Percentiles rank a stretch among this genome's conserved stretches.
Conservation (phyloP, 2,888 invertebrate genomes). For the Drosophila siamana region DNA sequence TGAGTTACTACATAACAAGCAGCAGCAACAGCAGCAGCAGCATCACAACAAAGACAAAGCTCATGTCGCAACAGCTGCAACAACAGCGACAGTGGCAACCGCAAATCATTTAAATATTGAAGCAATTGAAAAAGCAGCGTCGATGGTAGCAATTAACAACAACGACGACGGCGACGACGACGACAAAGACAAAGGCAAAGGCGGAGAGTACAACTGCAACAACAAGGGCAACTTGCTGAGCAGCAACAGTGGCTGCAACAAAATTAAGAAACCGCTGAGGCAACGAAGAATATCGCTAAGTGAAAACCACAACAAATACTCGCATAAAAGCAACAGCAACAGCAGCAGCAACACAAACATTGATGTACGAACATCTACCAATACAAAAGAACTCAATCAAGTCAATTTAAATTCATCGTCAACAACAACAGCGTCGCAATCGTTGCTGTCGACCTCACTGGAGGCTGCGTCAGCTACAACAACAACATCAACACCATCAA, state of each 20-base stretch:
- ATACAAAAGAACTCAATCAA: slow-evolving; percentile 80
- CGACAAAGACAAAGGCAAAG: slow-evolving; percentile 15
- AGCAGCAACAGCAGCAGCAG: slow-evolving; percentile 4
- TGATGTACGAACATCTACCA: slow-evolving; percentile 78
- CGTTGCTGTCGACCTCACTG: slow-evolving; percentile 55
- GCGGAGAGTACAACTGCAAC: slow-evolving; percentile 10
- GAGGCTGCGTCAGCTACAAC: slow-evolving; percentile 46
- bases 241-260: slow-evolving; percentile 59
- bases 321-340: slow-evolving; percentile 24
- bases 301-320: slow-evolving; percentile 50
- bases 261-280: slow-evolving; percentile 59
- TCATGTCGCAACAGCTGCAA: slow-evolving; percentile 7
- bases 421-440: slow-evolving; percentile 50
- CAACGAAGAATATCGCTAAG: slow-evolving; percentile 60
- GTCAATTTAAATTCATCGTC: slow-evolving; percentile 78
- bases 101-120: slow-evolving; percentile 71
- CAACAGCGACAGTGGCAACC: slow-evolving; percentile 48
- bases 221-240: slow-evolving; percentile 27
- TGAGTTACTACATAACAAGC: slow-evolving; percentile 15
- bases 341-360: slow-evolving; percentile 48
- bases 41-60: slow-evolving; percentile 12
- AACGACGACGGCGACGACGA: slow-evolving; percentile 26
- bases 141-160: slow-evolving; percentile 66
- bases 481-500: slow-evolving; percentile 31
- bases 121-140: slow-evolving; percentile 65